These are phyloP conservation scores for Enteromius treurensis DNA, from an alignment of 2,797 vertebrate species.

Conservation along the genomic window DNA sequence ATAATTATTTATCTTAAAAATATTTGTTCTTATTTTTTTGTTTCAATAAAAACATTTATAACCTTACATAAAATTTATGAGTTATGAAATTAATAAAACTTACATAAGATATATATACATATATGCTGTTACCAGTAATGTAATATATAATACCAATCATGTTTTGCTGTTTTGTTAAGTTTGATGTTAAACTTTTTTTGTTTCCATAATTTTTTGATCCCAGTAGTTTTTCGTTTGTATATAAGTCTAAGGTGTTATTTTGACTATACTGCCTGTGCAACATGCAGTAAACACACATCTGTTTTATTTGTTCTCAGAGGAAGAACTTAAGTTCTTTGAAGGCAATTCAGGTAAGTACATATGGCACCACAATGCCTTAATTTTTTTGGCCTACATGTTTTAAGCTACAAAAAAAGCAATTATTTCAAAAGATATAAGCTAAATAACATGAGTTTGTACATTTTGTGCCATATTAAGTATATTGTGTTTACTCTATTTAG, in stretches of 20 bases:
- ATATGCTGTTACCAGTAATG: neutral
- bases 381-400: neutral
- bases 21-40: too few relatives aligned
- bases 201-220: neutral
- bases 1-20: neutral
- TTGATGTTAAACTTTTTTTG: neutral
- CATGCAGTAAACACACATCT: neutral
- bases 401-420: neutral
- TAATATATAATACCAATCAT: neutral
- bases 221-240: neutral
- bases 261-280: neutral
- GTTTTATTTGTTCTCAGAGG: slow-evolving; percentile 29
- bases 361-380: neutral
- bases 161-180: neutral
- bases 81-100: too few relatives aligned
- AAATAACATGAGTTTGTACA: neutral
- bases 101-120: too few relatives aligned
- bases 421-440: too few relatives aligned
- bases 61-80: too few relatives aligned
- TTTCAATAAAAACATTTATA: too few relatives aligned
- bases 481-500: too few relatives aligned
- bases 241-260: neutral
- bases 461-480: neutral
- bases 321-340: slow-evolving; percentile 38
- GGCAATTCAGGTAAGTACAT: slow-evolving; percentile 29